Base-by-base conservation (phyloP, 2,888 invertebrate genomes). In the Phorcus lineatus region DNA sequence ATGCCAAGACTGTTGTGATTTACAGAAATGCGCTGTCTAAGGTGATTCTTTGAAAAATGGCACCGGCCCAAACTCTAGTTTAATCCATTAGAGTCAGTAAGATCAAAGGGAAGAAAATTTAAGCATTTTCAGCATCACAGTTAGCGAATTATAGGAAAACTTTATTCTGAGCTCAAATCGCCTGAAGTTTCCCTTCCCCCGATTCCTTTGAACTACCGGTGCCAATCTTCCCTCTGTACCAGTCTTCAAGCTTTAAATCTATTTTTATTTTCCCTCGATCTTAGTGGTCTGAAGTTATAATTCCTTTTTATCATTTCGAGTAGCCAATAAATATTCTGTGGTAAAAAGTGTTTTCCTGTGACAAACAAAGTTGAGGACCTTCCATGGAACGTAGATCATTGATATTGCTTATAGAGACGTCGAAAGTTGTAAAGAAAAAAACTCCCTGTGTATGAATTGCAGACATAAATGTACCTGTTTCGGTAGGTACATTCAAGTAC, bases 121-220 rank as follows among this genome's bases (percentile, higher is more conserved):
- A 36, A 53, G 31, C 76, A 28, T 22, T 55, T 55, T 76, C 54
- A 17, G 54, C 55, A n/a, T 28, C 40, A 19, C 76, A 53, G 76
- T 76, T 76, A 76, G 55, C 76, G 55, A 76, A 76, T 76, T 76
- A 76, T 54, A 54, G 16, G 54, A 53, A 55, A 76, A 54, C 55
- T 76, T 76, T 76, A 76, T 76, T 76, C 22, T 76, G 28, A 22
- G n/a, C 55, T 76, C 55, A 54, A 76, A 76, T 76, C 76, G 55
- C 31, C 53, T 28, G 55, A 40, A 76, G 55, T 53, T 76, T 76
- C 55, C 55, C 55, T 24, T 24, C 54, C 54, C 52, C 76, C 28
- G 36, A 76, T 54, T 55, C 36, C 76, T 70, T 70, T 76, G 76
- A 54, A 76, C 11, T 7, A 55, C 9, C 40, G 54, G n/a, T n/a